These are phyloP conservation scores for Liparis tanakae DNA, from an alignment of 2,797 vertebrate genomes.

Conservation along the genomic window DNA sequence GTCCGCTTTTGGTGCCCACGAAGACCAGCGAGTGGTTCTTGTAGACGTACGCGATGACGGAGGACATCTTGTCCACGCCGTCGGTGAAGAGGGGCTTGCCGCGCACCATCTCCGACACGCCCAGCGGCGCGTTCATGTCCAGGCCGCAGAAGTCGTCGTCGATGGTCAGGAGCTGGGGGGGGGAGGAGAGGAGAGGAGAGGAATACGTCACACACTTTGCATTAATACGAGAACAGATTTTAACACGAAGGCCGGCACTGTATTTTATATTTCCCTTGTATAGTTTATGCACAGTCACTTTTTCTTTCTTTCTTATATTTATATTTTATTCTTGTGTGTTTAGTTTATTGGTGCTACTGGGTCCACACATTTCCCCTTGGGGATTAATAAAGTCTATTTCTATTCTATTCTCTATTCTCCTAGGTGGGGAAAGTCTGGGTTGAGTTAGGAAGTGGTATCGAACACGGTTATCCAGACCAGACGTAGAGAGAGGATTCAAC, in stretches of 20 bases:
- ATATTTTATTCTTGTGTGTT: too few species aligned
- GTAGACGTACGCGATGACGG: constrained; percentile 96
- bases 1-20: constrained; percentile 94
- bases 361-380: too few species aligned
- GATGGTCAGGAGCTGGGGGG: constrained; percentile 92
- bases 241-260: too few species aligned
- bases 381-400: too few species aligned
- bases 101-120: constrained; percentile 95
- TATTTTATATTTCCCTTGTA: too few species aligned
- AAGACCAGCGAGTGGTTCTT: constrained; percentile 99
- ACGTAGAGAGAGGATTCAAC: not conserved
- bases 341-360: too few species aligned
- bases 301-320: too few species aligned
- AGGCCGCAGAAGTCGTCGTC: constrained; percentile 99
- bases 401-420: too few species aligned
- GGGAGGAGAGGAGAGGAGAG: constrained; percentile 4
- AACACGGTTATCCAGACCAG: not conserved
- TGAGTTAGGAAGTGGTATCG: not conserved
- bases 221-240: not conserved
- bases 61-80: constrained; percentile 94
- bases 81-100: constrained; percentile 94
- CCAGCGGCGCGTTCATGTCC: constrained; percentile 98
- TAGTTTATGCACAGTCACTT: too few species aligned
- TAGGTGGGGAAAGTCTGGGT: not conserved
- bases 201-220: not conserved